phyloP scores from a whole-genome alignment of 2,888 invertebrate species.

The Xylocampa areola region DNA sequence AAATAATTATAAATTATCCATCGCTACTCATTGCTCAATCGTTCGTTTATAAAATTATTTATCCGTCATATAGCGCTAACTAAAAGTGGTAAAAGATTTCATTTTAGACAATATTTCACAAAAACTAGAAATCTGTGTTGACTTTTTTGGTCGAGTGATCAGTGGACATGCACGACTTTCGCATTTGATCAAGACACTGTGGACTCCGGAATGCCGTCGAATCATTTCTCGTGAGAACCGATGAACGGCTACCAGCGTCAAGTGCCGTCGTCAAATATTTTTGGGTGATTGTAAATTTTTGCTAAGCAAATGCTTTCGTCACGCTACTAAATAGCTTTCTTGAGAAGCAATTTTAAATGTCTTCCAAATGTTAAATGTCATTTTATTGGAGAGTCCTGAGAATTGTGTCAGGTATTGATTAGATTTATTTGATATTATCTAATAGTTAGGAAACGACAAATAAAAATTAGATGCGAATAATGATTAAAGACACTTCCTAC shows the following conservation, averaged over 20 bases:
- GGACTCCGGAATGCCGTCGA: constrained; percentile 82
- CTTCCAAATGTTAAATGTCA: constrained; percentile 70
- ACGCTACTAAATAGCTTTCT: constrained; percentile 82
- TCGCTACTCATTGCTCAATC: constrained; percentile 27
- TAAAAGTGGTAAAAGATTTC: constrained; percentile 53
- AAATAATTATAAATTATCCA: constrained; percentile 12
- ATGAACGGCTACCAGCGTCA: constrained; percentile 69
- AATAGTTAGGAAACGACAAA: constrained; percentile 15
- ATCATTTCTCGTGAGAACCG: constrained; percentile 88
- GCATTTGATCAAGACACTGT: constrained; percentile 82
- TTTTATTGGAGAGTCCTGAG: constrained; percentile 76
- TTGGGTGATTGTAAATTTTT: constrained; percentile 84
- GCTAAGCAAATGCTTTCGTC: constrained; percentile 86
- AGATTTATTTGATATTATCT: constrained; percentile 25
- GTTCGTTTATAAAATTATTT: constrained; percentile 36
- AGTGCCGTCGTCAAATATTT: constrained; percentile 80
- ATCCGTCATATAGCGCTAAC: constrained; percentile 35
- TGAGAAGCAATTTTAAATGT: constrained; percentile 79
- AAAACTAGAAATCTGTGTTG: constrained; percentile 78
- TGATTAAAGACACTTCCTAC: constrained; percentile 8
- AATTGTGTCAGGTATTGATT: constrained; percentile 74
- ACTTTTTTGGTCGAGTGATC: constrained; percentile 82
- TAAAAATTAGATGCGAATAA: constrained; percentile 15
- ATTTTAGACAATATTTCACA: constrained; percentile 69
- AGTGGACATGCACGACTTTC: constrained; percentile 87